Evolutionary conservation across 2,113 vertebrate species (phyloP).

Genomic region (Diadophis punctatus): DNA sequence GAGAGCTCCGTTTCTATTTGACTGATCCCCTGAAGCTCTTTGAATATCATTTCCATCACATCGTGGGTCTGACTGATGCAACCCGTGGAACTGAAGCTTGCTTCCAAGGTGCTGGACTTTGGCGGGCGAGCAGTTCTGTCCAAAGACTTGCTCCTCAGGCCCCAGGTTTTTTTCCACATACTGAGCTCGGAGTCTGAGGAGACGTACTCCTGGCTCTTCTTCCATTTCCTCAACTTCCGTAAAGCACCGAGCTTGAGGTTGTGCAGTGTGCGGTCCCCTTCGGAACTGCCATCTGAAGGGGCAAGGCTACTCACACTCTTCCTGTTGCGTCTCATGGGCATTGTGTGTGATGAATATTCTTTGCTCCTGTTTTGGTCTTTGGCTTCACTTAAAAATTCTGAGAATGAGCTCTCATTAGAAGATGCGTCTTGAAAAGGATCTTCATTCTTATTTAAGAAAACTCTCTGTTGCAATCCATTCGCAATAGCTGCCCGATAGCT

Average conservation of each 20-base stretch:
- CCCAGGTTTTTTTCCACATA: slow-evolving; percentile 89
- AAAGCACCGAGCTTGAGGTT: slow-evolving; percentile 88
- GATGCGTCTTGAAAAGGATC: slow-evolving; percentile 79
- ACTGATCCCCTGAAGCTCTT: slow-evolving; percentile 98
- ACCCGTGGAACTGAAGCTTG: slow-evolving; percentile 91
- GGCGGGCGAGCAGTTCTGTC: slow-evolving; percentile 88
- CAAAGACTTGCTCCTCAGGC: slow-evolving; percentile 94
- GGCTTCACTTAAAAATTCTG: slow-evolving; percentile 84
- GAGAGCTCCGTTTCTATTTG: slow-evolving; percentile 97
- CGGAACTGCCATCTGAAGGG: slow-evolving; percentile 93
- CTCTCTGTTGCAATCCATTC: slow-evolving; percentile 86
- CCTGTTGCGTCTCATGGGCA: slow-evolving; percentile 93
- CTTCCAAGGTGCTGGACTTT: slow-evolving; percentile 83
- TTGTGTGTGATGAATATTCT: slow-evolving; percentile 77
- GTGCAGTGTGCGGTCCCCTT: slow-evolving; percentile 91
- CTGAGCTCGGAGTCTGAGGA: slow-evolving; percentile 95
- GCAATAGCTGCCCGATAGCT: slow-evolving; percentile 97
- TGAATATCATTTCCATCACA: slow-evolving; percentile 99
- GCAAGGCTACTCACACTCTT: slow-evolving; percentile 95
- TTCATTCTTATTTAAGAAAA: slow-evolving; percentile 77
- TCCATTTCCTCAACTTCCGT: slow-evolving; percentile 93
- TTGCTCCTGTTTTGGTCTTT: slow-evolving; percentile 75
- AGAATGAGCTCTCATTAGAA: slow-evolving; percentile 85
- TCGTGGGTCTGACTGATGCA: slow-evolving; percentile 97
- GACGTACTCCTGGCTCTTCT: slow-evolving; percentile 96